phyloP scores from a whole-genome alignment of 2,888 invertebrate species.

The Drosophila sordidula region DNA sequence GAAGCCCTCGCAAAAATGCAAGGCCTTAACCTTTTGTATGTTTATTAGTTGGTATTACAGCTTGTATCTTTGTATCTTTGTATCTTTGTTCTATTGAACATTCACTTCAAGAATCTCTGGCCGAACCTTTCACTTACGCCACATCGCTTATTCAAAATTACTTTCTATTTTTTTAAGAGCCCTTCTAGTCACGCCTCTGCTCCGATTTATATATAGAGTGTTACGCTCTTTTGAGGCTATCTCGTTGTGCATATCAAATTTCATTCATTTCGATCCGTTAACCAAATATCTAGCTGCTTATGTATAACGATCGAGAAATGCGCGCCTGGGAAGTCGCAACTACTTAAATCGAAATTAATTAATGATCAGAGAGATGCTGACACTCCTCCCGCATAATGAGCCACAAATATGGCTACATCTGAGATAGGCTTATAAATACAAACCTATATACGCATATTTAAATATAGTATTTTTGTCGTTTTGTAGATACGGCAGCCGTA shows the following conservation, averaged over 20 bases:
- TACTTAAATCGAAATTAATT: conserved; percentile 74
- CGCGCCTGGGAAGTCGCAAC: conserved; percentile 62
- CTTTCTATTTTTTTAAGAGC: conserved; percentile 35
- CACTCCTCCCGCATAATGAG: conserved; percentile 79
- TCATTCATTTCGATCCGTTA: conserved; percentile 77
- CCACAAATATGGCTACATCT: conserved; percentile 52
- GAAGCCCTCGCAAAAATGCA: not conserved
- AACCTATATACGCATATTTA: conserved; percentile 24
- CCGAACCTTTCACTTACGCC: conserved; percentile 31
- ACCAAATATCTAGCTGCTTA: conserved; percentile 42
- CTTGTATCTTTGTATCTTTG: no score
- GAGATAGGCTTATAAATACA: conserved; percentile 40
- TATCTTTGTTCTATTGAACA: conserved; percentile 4
- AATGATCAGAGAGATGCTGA: conserved; percentile 69
- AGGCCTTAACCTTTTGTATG: not conserved
- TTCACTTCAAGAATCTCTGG: conserved; percentile 20
- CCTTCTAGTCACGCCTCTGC: conserved; percentile 41
- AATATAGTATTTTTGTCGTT: conserved; percentile 24
- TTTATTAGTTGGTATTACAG: not conserved
- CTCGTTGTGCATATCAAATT: conserved; percentile 76
- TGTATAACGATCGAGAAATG: conserved; percentile 60
- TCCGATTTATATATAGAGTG: conserved; percentile 47
- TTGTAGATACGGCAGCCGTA: conserved; percentile 52
- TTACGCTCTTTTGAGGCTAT: conserved; percentile 62
- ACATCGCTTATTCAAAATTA: conserved; percentile 10